These are phyloP conservation scores for Bradysia coprophila DNA, from an alignment of 1,140 invertebrate species.

Conservation along the genomic window DNA sequence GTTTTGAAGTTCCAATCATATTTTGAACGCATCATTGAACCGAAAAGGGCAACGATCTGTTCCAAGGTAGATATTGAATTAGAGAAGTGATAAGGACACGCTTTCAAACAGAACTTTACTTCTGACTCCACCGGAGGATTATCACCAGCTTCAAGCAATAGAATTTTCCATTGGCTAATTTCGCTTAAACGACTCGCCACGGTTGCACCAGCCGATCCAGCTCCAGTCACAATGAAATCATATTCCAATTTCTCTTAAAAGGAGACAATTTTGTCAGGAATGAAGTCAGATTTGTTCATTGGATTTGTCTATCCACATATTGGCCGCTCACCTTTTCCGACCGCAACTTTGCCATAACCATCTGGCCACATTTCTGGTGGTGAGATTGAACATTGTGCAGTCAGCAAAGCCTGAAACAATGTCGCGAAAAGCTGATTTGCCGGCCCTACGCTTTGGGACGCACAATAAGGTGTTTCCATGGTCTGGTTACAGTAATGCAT, in stretches of 20 bases:
- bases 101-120: conserved; percentile 8
- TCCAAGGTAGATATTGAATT: too few species aligned
- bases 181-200: conserved; percentile 29
- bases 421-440: conserved; percentile 28
- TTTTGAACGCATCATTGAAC: conserved; percentile 25
- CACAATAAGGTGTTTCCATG: conserved; percentile 16
- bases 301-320: conserved; percentile 26
- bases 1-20: conserved; percentile 50
- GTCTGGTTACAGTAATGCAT: too few species aligned
- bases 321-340: neutral
- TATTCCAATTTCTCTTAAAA: neutral
- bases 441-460: conserved; percentile 15
- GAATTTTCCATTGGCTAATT: conserved; percentile 22
- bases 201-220: conserved; percentile 38
- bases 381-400: conserved; percentile 31
- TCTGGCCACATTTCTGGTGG: conserved; percentile 27
- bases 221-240: conserved; percentile 26
- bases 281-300: too few species aligned
- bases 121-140: conserved; percentile 23
- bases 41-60: conserved; percentile 32
- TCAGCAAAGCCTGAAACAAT: conserved; percentile 27
- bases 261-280: neutral
- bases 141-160: conserved; percentile 35
- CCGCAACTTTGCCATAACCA: conserved; percentile 25
- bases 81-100: too few species aligned